Percentiles rank a stretch among this genome's conserved stretches.
Evolutionary conservation across 2,113 vertebrate species (phyloP).

Genomic region (Murina feae): DNA sequence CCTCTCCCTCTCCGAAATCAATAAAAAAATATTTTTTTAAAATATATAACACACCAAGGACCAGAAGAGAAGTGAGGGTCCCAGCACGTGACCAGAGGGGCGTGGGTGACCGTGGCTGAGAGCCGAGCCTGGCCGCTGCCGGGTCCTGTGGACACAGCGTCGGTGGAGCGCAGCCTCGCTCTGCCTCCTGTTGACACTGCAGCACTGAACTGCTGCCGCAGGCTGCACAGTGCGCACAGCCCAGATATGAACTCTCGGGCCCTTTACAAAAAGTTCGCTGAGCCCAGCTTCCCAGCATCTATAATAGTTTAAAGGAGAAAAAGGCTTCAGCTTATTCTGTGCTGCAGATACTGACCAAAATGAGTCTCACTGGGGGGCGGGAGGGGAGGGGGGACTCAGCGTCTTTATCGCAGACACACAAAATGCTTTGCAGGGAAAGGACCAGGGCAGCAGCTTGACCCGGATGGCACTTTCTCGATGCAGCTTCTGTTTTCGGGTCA

Average conservation of each 20-base stretch:
- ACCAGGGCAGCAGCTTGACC: background rate
- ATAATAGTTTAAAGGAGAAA: background rate
- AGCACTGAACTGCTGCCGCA: no score
- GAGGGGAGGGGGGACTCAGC: background rate
- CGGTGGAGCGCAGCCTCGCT: accelerated
- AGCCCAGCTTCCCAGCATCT: background rate
- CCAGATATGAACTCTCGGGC: background rate
- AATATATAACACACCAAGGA: background rate
- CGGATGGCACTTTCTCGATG: background rate
- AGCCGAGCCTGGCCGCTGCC: background rate
- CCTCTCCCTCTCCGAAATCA: no score
- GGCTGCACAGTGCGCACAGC: no score
- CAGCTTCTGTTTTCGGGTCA: background rate
- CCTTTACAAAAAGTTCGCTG: background rate
- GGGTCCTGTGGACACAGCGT: background rate
- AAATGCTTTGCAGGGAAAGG: background rate
- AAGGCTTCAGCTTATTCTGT: background rate
- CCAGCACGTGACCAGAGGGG: background rate
- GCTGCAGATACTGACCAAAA: background rate
- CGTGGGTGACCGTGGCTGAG: background rate
- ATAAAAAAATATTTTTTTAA: no score
- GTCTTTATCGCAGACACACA: background rate
- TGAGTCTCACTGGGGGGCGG: accelerated
- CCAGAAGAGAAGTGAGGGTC: background rate
- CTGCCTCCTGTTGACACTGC: background rate